Evolutionary conservation across 1,140 invertebrate species (phyloP), one percentile per base, ranked within the genome.

Genomic region (Drosophila punjabiensis): DNA sequence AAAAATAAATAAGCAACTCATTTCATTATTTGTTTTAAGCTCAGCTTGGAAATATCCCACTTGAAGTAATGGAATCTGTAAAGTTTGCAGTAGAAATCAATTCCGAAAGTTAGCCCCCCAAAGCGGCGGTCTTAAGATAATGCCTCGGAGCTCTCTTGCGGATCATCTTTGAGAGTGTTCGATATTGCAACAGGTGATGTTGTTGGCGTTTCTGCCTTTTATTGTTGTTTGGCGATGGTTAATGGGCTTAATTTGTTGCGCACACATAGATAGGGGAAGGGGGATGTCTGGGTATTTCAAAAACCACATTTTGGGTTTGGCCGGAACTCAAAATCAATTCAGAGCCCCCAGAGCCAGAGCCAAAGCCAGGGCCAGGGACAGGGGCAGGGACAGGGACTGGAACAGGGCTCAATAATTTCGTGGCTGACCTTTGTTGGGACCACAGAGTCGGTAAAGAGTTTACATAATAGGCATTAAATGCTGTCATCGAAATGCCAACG

Each of bases 401-500:
- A 13, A 43, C 37, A 45, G 41, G 32, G 62, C 50, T 76, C 35
- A 61, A 74, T 76, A 65, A 47, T 56, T 32, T 71, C 59, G 77
- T 55, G 61, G 67, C 69, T 80, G 76, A 80, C 78, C 76, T 79
- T 70, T 79, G 60, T 73, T 74, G 53, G 43, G 18, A 9, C 37
- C 68, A 61, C 30, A 52, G 48, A 41, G 24, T 24, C 35, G 53
- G 53, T 65, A 81, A 76, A 76, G 58, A 76, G 75, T 70, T 85
- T 85, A 86, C 82, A 86, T 85, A 85, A 85, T 86, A 86, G 53
- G 64, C 79, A 85, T 85, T 85, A 85, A 85, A 85, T 85, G 82
- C 82, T 86, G 82, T 86, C 82, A 85, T 85, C 82, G 78, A 85
- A 86, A 85, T 81, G 73, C 78, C 77, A 80, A 73, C 60, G 71